phyloP scores from a whole-genome alignment of 2,113 vertebrate genomes.

The Donacobius atricapilla region DNA sequence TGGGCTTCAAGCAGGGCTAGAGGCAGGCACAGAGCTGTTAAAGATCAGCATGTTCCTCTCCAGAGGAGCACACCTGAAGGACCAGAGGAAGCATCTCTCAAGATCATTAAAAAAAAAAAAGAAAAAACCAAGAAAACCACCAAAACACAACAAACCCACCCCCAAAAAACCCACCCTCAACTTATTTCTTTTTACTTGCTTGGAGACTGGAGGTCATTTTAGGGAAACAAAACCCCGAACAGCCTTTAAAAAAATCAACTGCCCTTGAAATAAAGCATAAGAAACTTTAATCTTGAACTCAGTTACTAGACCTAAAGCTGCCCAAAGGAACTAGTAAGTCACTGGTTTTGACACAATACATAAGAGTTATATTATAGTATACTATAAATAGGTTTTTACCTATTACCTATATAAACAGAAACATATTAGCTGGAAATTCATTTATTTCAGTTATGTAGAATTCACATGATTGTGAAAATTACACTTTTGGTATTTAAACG shows the following conservation, averaged over 20 bases:
- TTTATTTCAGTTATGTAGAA: background rate
- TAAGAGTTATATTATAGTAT: background rate
- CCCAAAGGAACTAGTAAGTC: background rate
- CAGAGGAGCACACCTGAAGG: background rate
- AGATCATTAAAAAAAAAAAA: no score
- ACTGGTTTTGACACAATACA: background rate
- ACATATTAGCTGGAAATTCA: background rate
- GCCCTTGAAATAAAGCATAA: background rate
- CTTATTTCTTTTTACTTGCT: background rate
- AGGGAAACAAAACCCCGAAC: background rate
- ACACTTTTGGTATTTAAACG: background rate
- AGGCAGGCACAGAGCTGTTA: background rate
- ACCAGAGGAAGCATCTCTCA: background rate
- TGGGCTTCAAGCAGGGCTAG: background rate
- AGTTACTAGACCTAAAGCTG: background rate
- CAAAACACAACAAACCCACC: background rate
- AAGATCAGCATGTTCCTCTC: background rate
- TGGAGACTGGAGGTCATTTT: background rate
- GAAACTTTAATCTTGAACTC: background rate
- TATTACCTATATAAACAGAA: background rate
- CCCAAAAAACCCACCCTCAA: no score
- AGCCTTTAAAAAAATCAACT: rapidly evolving
- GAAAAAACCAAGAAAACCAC: no score
- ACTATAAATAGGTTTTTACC: background rate
- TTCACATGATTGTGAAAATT: background rate